Evolutionary conservation across 2,113 vertebrate species (phyloP).

Genomic region (Periophthalmodon schlosseri): DNA sequence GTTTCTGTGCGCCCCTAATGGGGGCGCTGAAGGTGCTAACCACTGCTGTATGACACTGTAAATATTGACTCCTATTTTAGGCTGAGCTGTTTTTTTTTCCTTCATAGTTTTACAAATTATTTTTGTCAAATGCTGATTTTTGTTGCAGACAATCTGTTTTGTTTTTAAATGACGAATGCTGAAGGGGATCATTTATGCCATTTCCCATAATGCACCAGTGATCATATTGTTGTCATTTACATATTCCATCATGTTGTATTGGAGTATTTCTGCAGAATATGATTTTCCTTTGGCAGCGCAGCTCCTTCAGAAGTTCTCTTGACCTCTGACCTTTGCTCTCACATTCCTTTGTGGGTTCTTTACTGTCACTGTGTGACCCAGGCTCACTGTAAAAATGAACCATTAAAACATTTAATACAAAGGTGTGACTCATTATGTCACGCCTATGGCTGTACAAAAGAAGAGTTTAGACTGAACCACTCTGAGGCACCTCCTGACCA

Average conservation of each 20-base stretch:
- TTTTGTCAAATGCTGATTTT: background rate
- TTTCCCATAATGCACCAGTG: background rate
- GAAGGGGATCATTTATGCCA: background rate
- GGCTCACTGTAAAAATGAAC: background rate
- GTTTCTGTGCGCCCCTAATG: no score
- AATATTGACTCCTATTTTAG: background rate
- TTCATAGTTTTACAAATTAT: background rate
- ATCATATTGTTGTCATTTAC: no score
- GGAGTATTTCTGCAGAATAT: background rate
- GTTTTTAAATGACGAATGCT: background rate
- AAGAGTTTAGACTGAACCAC: no score
- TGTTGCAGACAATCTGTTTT: background rate
- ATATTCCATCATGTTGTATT: no score
- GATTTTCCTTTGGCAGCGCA: background rate
- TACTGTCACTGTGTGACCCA: conserved; percentile 8
- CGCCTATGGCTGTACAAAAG: no score
- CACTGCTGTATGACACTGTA: background rate
- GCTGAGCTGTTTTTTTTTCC: background rate
- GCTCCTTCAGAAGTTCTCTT: background rate
- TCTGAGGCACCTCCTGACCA: no score
- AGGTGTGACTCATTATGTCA: background rate
- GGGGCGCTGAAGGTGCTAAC: background rate
- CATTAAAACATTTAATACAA: background rate
- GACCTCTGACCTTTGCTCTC: background rate
- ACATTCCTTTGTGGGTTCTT: background rate